phyloP scores from a whole-genome alignment of 1,140 invertebrate genomes.

The Popillia japonica region DNA sequence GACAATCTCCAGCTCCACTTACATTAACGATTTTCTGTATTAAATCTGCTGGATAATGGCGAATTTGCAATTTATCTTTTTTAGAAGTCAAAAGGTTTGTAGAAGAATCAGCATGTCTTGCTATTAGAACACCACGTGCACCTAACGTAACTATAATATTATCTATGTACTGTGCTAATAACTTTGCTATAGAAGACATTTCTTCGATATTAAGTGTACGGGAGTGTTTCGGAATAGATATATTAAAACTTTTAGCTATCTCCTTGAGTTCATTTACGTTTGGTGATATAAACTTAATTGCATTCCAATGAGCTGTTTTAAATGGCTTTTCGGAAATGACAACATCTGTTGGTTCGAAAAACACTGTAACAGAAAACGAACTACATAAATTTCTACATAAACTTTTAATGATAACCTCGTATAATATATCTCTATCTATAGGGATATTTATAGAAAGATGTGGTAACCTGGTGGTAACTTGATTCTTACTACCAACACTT shows the following conservation, averaged over 20 bases:
- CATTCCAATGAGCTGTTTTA: conserved; percentile 56
- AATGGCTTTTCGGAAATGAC: conserved; percentile 69
- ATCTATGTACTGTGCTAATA: conserved; percentile 57
- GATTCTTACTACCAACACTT: background rate
- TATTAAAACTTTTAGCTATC: conserved; percentile 61
- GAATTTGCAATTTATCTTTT: conserved; percentile 46
- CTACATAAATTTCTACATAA: background rate
- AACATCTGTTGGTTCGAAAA: conserved; percentile 75
- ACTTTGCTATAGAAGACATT: conserved; percentile 46
- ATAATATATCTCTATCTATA: too few relatives aligned
- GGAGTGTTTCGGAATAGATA: background rate
- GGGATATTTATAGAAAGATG: too few relatives aligned
- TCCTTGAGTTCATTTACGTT: conserved; percentile 75
- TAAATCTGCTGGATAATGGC: conserved; percentile 62
- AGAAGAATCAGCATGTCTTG: conserved; percentile 52
- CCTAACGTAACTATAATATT: conserved; percentile 69
- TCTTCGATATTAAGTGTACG: conserved; percentile 50
- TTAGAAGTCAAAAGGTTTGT: conserved; percentile 45
- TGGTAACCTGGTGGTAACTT: too few relatives aligned
- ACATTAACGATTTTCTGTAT: conserved; percentile 66
- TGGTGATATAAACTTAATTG: conserved; percentile 72
- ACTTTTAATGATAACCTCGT: background rate
- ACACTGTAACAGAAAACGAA: conserved; percentile 63
- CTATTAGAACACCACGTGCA: conserved; percentile 64
- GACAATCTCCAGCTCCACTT: conserved; percentile 73